Base-by-base conservation (phyloP, 2,888 invertebrate genomes). In the Seira ritae region DNA sequence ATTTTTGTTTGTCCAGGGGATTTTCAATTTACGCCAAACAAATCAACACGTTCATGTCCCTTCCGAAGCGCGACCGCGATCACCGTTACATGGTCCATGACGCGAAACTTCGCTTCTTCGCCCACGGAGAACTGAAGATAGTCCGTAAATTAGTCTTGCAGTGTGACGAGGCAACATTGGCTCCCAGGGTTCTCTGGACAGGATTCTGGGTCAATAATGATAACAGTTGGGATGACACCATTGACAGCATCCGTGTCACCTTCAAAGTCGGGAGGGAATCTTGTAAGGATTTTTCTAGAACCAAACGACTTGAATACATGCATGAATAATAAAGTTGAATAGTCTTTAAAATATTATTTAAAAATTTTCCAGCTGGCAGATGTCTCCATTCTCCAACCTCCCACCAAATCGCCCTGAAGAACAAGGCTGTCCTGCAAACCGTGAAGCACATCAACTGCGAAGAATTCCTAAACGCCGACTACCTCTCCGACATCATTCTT, bases 21-120 rank as follows among this genome's bases (percentile, higher is more conserved):
- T 65, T 85, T 10, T 85, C 86, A 0, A 15, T 86, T 1, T 86
- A 85, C 46, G 24, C 84, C 17, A 86, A 86, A 24, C 86, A 86
- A 79, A 68, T 86, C 12, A 86, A 86, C 65, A 50, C 84, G 0
- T 85, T 81, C 67, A 67, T 86, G n/a, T 71, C 77, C 1, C 76
- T 86, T n/a, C 86, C 85, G 1, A 71, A 23, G 10, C 80, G 83
- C n/a, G 81, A 50, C 37, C 22, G 37, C 1, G 22, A 76, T 31
- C 65, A 74, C 55, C 84, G 80, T 17, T 85, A 79, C 76, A 22
- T 31, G 6, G 50, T 86, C 4, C 65, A 72, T 10, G 73, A 70
- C 8, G 71, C 84, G 1, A 42, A 70, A 23, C 75, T 86, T n/a
- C 66, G 79, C 37, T 60, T 86, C 1, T 20, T 85, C 6, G 71